phyloP scores from a whole-genome alignment of 2,113 vertebrate species.

The Himantopus leucocephalus region DNA sequence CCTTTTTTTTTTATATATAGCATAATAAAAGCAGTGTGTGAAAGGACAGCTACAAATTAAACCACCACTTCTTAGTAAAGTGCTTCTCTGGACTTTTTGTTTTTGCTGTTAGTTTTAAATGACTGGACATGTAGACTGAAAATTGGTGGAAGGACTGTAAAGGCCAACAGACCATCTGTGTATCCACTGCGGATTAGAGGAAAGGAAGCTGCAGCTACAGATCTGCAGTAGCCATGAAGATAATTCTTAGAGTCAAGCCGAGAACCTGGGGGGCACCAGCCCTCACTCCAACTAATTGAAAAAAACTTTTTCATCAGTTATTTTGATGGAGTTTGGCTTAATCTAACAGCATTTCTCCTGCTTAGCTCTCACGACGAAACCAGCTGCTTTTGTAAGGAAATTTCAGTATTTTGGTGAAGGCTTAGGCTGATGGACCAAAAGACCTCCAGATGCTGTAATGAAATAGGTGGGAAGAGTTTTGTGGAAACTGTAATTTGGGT shows the following conservation, averaged over 20 bases:
- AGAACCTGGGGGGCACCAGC: background rate
- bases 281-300: background rate
- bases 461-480: background rate
- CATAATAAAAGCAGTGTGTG: background rate
- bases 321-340: background rate
- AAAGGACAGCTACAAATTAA: background rate
- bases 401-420: background rate
- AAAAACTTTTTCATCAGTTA: background rate
- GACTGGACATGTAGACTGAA: rapidly evolving
- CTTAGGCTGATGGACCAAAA: background rate
- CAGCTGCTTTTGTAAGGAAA: background rate
- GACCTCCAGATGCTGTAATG: background rate
- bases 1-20: background rate
- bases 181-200: background rate
- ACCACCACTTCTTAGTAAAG: background rate
- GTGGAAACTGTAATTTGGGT: background rate
- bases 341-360: background rate
- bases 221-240: background rate
- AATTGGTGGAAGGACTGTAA: background rate
- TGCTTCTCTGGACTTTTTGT: background rate
- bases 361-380: background rate
- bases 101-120: background rate
- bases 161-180: background rate
- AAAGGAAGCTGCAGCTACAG: background rate
- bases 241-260: background rate